Conservation (phyloP, 2,888 invertebrate genomes). For the Neoitamus cyanurus region DNA sequence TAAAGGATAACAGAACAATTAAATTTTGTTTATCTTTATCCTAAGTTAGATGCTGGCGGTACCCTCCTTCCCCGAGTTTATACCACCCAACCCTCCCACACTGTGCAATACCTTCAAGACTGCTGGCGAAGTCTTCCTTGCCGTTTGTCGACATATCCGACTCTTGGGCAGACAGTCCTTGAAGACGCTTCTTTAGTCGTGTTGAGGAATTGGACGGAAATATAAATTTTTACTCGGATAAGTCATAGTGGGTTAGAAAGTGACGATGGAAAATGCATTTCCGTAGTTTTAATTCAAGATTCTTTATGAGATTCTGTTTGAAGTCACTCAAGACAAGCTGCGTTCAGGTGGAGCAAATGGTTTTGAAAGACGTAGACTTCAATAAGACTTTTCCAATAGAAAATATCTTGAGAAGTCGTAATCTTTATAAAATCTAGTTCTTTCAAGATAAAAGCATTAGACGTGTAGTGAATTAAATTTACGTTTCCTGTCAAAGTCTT, state of each 20-base stretch:
- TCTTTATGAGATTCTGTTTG: neutral
- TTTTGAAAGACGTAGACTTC: neutral
- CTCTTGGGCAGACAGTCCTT: neutral
- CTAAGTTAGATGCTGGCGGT: neutral
- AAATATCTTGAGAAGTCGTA: too few species aligned
- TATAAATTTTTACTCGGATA: neutral
- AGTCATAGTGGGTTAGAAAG: neutral
- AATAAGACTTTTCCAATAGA: too few species aligned
- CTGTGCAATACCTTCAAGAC: neutral
- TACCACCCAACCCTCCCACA: neutral
- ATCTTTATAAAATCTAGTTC: too few species aligned
- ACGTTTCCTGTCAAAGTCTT: too few species aligned
- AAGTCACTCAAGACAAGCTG: neutral
- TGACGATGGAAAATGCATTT: neutral
- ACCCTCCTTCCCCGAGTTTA: neutral
- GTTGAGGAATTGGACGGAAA: neutral
- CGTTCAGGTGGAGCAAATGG: neutral
- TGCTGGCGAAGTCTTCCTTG: neutral
- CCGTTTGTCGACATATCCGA: constrained; percentile 3
- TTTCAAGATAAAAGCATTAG: too few species aligned
- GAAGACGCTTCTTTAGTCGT: neutral
- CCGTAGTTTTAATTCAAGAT: neutral
- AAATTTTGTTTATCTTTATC: constrained; percentile 36
- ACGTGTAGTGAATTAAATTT: too few species aligned
- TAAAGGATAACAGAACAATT: constrained; percentile 39